phyloP scores from a whole-genome alignment of 2,888 invertebrate species.

The Camptogramma bilineatum region DNA sequence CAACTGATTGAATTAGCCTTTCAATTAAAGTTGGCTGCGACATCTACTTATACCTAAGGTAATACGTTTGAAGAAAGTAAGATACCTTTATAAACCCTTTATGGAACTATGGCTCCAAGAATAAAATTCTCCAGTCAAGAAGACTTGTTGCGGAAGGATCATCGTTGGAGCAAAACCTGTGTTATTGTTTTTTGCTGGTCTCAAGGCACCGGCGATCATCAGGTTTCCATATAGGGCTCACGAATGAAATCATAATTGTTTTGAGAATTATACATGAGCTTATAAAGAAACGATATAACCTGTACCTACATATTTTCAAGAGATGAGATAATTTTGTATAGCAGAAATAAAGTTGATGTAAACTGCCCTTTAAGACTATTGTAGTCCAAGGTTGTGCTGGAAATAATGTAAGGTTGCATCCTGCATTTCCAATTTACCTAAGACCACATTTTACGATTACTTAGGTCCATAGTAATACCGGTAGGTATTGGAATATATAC shows the following conservation, averaged over 20 bases:
- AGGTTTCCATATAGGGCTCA: slow-evolving; percentile 66
- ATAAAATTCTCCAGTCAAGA: slow-evolving; percentile 35
- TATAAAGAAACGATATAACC: neutral
- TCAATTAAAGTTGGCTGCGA: too few relatives aligned
- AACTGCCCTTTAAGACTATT: neutral
- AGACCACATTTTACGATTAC: neutral
- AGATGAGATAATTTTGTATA: neutral
- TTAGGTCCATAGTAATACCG: neutral
- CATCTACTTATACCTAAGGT: neutral
- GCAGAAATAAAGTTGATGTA: neutral
- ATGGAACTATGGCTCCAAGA: slow-evolving; percentile 19
- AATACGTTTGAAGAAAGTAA: neutral
- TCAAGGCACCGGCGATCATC: slow-evolving; percentile 63
- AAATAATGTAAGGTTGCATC: slow-evolving; percentile 4
- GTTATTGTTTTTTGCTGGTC: slow-evolving; percentile 59
- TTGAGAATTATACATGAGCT: slow-evolving; percentile 12
- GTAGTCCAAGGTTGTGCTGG: neutral
- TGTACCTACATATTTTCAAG: neutral
- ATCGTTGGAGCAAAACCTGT: slow-evolving; percentile 49
- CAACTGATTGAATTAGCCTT: too few relatives aligned
- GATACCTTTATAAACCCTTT: slow-evolving; percentile 23
- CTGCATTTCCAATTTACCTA: slow-evolving; percentile 15
- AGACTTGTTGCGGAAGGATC: slow-evolving; percentile 42
- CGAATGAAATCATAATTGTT: slow-evolving; percentile 47
- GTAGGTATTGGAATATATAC: slow-evolving; percentile 2